Percentiles rank a stretch among this genome's conserved stretches.
Evolutionary conservation across 2,797 vertebrate genomes (phyloP).

Genomic region (Alauda arvensis): DNA sequence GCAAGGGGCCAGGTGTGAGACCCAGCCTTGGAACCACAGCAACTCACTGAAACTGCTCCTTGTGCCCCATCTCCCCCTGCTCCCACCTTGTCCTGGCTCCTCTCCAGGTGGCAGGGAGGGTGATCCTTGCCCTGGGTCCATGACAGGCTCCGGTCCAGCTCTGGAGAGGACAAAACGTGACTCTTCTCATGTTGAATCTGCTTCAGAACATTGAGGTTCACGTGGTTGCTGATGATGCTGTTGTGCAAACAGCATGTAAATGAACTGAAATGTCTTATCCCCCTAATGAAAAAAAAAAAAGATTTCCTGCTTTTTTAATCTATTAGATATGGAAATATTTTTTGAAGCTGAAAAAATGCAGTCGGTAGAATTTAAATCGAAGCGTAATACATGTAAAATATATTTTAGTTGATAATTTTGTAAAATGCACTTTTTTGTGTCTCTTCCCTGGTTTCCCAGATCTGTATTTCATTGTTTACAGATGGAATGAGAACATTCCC

Average conservation of each 20-base stretch:
- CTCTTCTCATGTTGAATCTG: conserved; percentile 9
- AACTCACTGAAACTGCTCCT: not conserved
- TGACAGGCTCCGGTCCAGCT: not conserved
- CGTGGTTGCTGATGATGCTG: conserved; percentile 59
- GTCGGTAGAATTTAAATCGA: conserved; percentile 79
- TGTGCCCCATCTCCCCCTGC: not conserved
- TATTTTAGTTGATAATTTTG: conserved; percentile 86
- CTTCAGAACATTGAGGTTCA: conserved; percentile 42
- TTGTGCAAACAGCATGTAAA: conserved; percentile 64
- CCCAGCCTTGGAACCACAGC: not conserved
- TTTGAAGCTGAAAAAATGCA: conserved; percentile 80
- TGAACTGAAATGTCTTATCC: conserved; percentile 64
- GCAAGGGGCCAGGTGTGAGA: not conserved
- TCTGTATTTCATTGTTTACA: conserved; percentile 85
- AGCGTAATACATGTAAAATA: conserved; percentile 80
- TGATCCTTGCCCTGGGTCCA: not conserved
- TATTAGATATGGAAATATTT: conserved; percentile 83
- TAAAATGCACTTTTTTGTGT: conserved; percentile 85
- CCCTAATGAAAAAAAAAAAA: conserved; percentile 62
- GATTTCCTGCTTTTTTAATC: conserved; percentile 78
- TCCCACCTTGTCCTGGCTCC: not conserved
- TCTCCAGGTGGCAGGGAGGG: not conserved
- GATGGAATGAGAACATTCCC: conserved; percentile 77
- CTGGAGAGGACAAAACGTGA: not conserved
- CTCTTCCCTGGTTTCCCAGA: conserved; percentile 78